Evolutionary conservation across 2,888 invertebrate species (phyloP).

Genomic region (Tanytarsus gracilentus): DNA sequence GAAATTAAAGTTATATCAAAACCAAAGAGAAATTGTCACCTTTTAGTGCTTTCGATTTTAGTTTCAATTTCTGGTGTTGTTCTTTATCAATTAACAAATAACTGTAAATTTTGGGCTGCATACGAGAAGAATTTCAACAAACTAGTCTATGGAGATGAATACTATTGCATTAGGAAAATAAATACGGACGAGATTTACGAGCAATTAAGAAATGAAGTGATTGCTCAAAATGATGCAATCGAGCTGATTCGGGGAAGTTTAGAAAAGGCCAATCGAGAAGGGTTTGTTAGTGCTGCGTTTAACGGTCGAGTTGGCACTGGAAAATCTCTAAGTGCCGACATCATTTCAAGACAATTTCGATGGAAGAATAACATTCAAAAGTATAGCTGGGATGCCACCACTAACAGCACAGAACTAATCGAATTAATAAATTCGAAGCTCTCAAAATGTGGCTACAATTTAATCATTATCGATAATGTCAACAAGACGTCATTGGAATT

Average conservation of each 20-base stretch:
- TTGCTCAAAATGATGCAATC: constrained; percentile 11
- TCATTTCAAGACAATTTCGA: background rate
- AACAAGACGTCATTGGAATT: background rate
- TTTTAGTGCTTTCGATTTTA: background rate
- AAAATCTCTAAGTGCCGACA: background rate
- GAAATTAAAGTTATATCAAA: too few species aligned
- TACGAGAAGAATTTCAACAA: constrained; percentile 13
- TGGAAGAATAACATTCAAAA: background rate
- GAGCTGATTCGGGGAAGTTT: background rate
- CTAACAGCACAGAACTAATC: background rate
- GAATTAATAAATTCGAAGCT: background rate
- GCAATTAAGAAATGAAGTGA: background rate
- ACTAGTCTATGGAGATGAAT: background rate
- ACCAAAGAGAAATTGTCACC: too few species aligned
- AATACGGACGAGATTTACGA: background rate
- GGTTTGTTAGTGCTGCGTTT: background rate
- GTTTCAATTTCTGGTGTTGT: background rate
- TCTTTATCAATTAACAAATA: background rate
- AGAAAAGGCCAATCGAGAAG: background rate
- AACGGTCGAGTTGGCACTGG: background rate
- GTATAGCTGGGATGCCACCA: background rate
- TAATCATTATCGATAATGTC: constrained; percentile 1
- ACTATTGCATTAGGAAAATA: background rate
- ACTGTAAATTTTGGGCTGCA: constrained; percentile 11
- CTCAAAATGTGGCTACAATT: constrained; percentile 11